These are phyloP conservation scores for Drosophila arawakana DNA, from an alignment of 1,140 invertebrate species.

Conservation along the genomic window DNA sequence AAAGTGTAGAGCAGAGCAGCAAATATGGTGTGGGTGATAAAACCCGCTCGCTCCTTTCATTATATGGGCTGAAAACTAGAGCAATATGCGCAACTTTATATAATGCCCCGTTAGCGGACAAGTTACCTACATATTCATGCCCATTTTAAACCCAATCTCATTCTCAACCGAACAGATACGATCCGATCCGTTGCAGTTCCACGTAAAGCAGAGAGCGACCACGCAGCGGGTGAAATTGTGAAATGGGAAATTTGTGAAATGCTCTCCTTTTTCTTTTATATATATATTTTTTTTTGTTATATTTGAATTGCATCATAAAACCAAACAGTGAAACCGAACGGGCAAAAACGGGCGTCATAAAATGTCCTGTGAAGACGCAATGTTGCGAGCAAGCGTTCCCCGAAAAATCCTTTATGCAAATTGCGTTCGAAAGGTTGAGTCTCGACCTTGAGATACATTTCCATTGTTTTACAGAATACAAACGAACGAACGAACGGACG, in stretches of 20 bases:
- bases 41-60: conserved; percentile 49
- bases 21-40: conserved; percentile 4
- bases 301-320: conserved; percentile 73
- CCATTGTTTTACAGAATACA: conserved; percentile 17
- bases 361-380: conserved; percentile 57
- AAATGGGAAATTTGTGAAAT: conserved; percentile 1
- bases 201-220: conserved; percentile 23
- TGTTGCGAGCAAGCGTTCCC: conserved; percentile 54
- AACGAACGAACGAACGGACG: conserved; percentile 9
- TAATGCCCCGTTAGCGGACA: conserved; percentile 53
- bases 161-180: conserved; percentile 29
- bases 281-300: no score
- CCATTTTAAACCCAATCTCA: neutral
- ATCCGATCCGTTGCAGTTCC: conserved; percentile 38
- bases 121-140: conserved; percentile 33
- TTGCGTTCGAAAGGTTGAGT: conserved; percentile 34
- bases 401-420: conserved; percentile 73
- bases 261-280: conserved; percentile 33
- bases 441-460: conserved; percentile 27
- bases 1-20: neutral
- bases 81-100: conserved; percentile 55
- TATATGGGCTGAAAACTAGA: neutral
- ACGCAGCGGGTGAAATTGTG: conserved; percentile 60
- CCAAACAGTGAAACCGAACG: conserved; percentile 15
- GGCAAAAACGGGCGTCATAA: conserved; percentile 23